phyloP scores from a whole-genome alignment of 2,888 invertebrate genomes.

The Trachelus troglodyta region DNA sequence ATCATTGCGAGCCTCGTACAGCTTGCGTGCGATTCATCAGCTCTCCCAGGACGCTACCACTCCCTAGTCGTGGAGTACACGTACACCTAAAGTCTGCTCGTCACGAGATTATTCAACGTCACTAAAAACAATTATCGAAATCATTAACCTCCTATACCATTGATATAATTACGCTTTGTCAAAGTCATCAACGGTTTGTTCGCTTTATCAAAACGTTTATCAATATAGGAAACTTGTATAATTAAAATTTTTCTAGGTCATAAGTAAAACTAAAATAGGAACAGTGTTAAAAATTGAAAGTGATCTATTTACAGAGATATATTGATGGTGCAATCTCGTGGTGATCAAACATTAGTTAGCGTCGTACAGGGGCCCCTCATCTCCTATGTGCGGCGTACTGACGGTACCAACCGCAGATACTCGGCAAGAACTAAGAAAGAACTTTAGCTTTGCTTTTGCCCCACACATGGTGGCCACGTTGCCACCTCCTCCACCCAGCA shows the following conservation, averaged over 20 bases:
- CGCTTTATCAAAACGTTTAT: background rate
- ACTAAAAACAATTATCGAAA: background rate
- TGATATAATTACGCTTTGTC: background rate
- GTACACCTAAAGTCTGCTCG: background rate
- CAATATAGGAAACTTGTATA: background rate
- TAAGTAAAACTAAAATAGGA: background rate
- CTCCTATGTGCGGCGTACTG: constrained; percentile 19
- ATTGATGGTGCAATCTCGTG: constrained; percentile 16
- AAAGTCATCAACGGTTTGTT: background rate
- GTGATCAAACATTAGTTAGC: background rate
- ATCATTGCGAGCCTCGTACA: constrained; percentile 14
- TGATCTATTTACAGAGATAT: background rate
- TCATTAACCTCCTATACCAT: background rate
- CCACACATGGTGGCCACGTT: constrained; percentile 62
- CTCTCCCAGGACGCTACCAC: constrained; percentile 32
- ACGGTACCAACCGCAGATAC: constrained; percentile 31
- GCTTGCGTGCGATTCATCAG: constrained; percentile 30
- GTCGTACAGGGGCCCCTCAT: constrained; percentile 7
- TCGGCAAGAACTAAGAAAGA: constrained; percentile 48
- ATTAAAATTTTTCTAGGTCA: background rate
- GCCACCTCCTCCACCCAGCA: constrained; percentile 49
- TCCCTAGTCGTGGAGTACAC: constrained; percentile 16
- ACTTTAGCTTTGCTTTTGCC: constrained; percentile 39
- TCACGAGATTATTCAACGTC: background rate
- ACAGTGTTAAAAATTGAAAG: background rate